phyloP scores from a whole-genome alignment of 2,113 vertebrate species.

The Melanocharis versteri region DNA sequence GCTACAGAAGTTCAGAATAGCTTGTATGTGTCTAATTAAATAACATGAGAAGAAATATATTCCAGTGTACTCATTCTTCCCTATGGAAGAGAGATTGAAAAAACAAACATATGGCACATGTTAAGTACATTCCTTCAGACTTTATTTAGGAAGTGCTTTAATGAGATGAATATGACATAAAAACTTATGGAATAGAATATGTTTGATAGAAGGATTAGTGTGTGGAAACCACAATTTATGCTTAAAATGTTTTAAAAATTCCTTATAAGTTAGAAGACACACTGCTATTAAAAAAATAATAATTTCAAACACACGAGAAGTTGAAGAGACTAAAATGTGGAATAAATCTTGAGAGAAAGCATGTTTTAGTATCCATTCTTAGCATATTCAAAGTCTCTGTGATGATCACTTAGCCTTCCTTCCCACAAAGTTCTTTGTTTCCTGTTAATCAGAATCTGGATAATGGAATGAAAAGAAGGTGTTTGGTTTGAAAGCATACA shows the following conservation, averaged over 20 bases:
- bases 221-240: not conserved
- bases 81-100: not conserved
- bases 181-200: not conserved
- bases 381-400: not conserved
- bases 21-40: not conserved
- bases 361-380: not conserved
- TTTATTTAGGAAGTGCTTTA: conserved; percentile 10
- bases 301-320: not conserved
- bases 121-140: conserved; percentile 6
- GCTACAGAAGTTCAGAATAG: not conserved
- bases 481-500: not conserved
- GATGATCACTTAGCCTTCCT: not conserved
- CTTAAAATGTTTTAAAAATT: not conserved
- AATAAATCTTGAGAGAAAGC: not conserved
- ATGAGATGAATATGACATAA: not conserved
- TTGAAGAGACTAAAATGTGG: not conserved
- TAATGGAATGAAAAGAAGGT: not conserved
- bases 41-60: not conserved
- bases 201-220: not conserved
- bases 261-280: not conserved
- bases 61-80: not conserved
- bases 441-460: not conserved
- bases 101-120: not conserved
- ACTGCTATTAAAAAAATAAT: not conserved
- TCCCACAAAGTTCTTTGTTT: not conserved